A percentile compares a stretch with the other conserved stretches of the same genome.
These are phyloP conservation scores for Tragelaphus buxtoni DNA, from an alignment of 2,113 vertebrate genomes.

Conservation along the genomic window DNA sequence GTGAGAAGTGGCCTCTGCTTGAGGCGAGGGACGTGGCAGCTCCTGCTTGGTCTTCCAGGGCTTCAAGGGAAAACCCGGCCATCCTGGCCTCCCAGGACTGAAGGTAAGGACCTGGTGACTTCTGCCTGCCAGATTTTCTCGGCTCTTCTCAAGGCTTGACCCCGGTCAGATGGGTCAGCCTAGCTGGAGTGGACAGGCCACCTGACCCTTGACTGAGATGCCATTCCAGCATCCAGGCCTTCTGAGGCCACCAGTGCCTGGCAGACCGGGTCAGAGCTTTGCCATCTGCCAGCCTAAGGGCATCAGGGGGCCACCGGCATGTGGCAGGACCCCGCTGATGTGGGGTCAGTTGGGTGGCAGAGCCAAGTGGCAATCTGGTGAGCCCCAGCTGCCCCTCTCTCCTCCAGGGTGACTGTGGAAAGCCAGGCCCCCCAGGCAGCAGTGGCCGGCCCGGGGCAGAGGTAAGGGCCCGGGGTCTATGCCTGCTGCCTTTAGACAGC, in stretches of 20 bases:
- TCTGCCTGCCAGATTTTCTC: not conserved
- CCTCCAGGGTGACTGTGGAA: slow-evolving; percentile 90
- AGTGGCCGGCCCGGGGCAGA: slow-evolving; percentile 88
- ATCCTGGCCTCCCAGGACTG: slow-evolving; percentile 83
- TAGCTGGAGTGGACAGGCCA: not conserved
- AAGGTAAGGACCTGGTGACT: slow-evolving; percentile 76
- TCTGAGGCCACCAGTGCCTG: not conserved
- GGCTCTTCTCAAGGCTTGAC: not conserved
- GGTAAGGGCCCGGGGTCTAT: slow-evolving; percentile 70
- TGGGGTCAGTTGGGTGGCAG: not conserved
- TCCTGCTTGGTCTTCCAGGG: slow-evolving; percentile 76
- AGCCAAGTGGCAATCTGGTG: not conserved
- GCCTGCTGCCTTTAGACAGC: fast-evolving
- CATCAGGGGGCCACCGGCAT: not conserved
- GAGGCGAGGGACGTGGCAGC: not conserved
- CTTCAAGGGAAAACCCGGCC: slow-evolving; percentile 88
- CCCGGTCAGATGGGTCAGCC: not conserved
- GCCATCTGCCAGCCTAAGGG: not conserved
- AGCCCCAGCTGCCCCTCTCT: not conserved
- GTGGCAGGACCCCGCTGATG: not conserved
- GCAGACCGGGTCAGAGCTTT: not conserved
- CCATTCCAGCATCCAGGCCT: not conserved
- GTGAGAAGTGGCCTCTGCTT: not conserved
- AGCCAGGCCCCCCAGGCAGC: slow-evolving; percentile 86
- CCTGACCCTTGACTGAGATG: not conserved